phyloP scores from a whole-genome alignment of 2,113 vertebrate species.

The Phrynosoma blainvillii region DNA sequence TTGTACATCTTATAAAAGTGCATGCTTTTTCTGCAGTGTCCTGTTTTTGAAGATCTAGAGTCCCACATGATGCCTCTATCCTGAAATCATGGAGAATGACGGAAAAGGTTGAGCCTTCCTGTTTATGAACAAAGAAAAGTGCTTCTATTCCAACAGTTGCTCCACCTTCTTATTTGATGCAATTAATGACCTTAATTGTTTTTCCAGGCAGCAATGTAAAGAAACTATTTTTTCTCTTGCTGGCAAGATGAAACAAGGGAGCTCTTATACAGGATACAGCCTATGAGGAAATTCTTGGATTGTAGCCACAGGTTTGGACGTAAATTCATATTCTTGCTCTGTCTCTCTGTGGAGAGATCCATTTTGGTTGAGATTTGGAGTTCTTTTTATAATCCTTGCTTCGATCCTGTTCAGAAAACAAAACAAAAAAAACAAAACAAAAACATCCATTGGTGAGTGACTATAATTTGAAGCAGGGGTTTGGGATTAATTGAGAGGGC shows the following conservation, averaged over 20 bases:
- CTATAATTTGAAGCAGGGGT: background rate
- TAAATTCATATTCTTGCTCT: constrained; percentile 6
- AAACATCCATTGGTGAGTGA: background rate
- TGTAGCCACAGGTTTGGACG: constrained; percentile 36
- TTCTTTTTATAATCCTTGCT: constrained; percentile 24
- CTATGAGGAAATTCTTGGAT: constrained; percentile 40
- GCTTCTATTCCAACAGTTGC: constrained; percentile 51
- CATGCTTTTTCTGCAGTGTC: too few relatives aligned
- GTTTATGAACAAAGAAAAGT: constrained; percentile 48
- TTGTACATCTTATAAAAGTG: too few relatives aligned
- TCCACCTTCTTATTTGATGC: constrained; percentile 42
- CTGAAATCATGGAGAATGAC: constrained; percentile 18
- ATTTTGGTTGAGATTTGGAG: constrained; percentile 6
- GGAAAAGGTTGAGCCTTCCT: constrained; percentile 67
- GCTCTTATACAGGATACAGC: constrained; percentile 30
- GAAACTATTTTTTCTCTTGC: constrained; percentile 36
- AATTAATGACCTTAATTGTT: constrained; percentile 62
- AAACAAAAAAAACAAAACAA: too few relatives aligned
- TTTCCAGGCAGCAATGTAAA: constrained; percentile 65
- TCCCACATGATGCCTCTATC: constrained; percentile 12
- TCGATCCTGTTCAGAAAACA: constrained; percentile 1
- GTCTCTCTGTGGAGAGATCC: background rate
- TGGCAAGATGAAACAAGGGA: constrained; percentile 52
- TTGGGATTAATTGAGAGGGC: background rate
- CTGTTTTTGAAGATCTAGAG: constrained; percentile 45